These are phyloP conservation scores for Drosophila pallidifrons DNA, from an alignment of 1,140 invertebrate species.

Conservation along the genomic window DNA sequence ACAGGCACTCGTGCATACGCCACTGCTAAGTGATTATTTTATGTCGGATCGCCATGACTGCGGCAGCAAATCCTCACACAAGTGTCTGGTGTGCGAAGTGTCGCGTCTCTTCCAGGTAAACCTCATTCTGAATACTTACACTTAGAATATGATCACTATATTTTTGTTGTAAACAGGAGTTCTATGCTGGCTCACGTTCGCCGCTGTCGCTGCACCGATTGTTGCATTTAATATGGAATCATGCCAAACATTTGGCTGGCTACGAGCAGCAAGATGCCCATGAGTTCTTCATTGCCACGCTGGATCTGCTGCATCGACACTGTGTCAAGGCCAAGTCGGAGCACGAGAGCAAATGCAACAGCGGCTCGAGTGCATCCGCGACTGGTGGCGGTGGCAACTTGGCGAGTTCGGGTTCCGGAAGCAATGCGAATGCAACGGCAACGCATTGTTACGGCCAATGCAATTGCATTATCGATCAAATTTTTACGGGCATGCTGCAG, in stretches of 20 bases:
- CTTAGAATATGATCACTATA: no score
- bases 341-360: constrained; percentile 65
- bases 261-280: constrained; percentile 99
- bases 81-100: constrained; percentile 97
- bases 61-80: constrained; percentile 87
- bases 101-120: constrained; percentile 90
- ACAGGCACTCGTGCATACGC: constrained; percentile 96
- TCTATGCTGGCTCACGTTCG: constrained; percentile 95
- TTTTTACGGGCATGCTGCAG: constrained; percentile 98
- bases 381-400: constrained; percentile 37
- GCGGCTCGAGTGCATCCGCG: constrained; percentile 53
- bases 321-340: constrained; percentile 85
- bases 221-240: constrained; percentile 98
- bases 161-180: constrained; percentile 87
- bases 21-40: constrained; percentile 97
- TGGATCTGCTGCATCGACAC: constrained; percentile 93
- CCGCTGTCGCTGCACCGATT: constrained; percentile 95
- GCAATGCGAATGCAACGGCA: constrained; percentile 42
- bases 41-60: constrained; percentile 96
- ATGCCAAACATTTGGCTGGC: constrained; percentile 96
- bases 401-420: constrained; percentile 30
- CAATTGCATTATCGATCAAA: constrained; percentile 98
- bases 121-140: constrained; percentile 45
- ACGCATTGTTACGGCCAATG: constrained; percentile 90
- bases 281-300: constrained; percentile 98